Evolutionary conservation across 2,888 invertebrate genomes (phyloP).

Genomic region (Eupithecia pulchellata): DNA sequence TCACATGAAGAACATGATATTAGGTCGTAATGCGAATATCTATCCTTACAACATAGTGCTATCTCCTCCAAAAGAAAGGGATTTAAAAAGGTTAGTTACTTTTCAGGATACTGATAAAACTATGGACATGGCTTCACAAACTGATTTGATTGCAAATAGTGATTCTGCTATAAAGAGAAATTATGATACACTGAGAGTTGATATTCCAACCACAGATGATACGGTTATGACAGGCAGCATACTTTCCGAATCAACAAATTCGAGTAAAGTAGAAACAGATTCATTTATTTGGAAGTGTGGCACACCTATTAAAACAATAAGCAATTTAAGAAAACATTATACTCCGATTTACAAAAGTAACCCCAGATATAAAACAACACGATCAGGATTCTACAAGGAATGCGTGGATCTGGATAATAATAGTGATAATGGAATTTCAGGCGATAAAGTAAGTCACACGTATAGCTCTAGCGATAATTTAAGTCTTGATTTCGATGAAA

Average conservation of each 20-base stretch:
- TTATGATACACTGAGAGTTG: neutral
- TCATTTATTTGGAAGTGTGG: constrained; percentile 66
- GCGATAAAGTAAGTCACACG: constrained; percentile 32
- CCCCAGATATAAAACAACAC: constrained; percentile 55
- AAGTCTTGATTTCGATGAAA: constrained; percentile 42
- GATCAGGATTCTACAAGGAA: constrained; percentile 59
- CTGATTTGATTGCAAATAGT: constrained; percentile 43
- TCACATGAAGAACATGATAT: constrained; percentile 73
- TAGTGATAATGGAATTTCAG: constrained; percentile 22
- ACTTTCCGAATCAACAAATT: constrained; percentile 61
- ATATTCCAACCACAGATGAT: constrained; percentile 17
- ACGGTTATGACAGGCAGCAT: constrained; percentile 42
- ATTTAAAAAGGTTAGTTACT: constrained; percentile 65
- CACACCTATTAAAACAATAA: constrained; percentile 43
- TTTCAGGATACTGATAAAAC: constrained; percentile 59
- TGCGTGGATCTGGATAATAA: constrained; percentile 55
- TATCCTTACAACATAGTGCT: constrained; percentile 79
- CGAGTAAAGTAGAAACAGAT: constrained; percentile 63
- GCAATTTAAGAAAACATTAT: constrained; percentile 49
- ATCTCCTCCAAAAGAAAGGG: constrained; percentile 70
- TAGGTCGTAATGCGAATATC: constrained; percentile 68
- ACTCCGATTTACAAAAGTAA: constrained; percentile 60
- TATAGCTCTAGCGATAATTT: constrained; percentile 46
- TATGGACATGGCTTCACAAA: constrained; percentile 44
- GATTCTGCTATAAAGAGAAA: constrained; percentile 24